phyloP scores from a whole-genome alignment of 1,140 invertebrate species.

The Caenorhabditis elegans region WBcel235 BX284602.5:6608001-6608500 shows the following conservation, averaged over 20 bases:
- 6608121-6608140: constrained; percentile 10
- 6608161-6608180: not conserved
- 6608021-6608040: constrained; percentile 34
- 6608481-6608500: constrained; percentile 41
- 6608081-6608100: constrained; percentile 43
- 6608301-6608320: constrained; percentile 38
- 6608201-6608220: not conserved
- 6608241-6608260: constrained; percentile 36
- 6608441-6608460: constrained; percentile 38
- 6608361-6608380: constrained; percentile 25
- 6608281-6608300: not conserved
- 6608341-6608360: constrained; percentile 31
- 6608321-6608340: constrained; percentile 31
- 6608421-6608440: constrained; percentile 10
- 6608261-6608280: constrained; percentile 32
- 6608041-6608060: constrained; percentile 5
- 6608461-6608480: constrained; percentile 36
- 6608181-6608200: constrained; percentile 37
- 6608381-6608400: not conserved
- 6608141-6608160: constrained; percentile 27
- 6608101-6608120: constrained; percentile 41
- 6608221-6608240: not conserved
- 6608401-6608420: constrained; percentile 30
- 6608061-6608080: constrained; percentile 41
- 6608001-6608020: no score